phyloP scores from a whole-genome alignment of 64 coral and sea anemone genomes.

The Stichodactyla mertensii region DNA sequence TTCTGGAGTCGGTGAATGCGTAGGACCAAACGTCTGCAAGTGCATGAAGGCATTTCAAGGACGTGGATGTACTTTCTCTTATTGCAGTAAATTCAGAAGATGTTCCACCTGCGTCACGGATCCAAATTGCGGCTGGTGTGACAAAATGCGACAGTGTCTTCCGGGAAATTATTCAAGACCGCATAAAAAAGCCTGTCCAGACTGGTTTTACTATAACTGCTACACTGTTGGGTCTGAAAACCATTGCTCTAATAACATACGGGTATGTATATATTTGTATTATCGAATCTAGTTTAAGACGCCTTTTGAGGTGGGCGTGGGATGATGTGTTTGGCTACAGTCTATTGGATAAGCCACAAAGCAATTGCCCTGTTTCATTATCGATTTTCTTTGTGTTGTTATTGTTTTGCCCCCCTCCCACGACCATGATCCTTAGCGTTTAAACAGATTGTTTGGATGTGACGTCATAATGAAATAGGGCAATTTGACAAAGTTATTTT shows the following conservation, averaged over 20 bases:
- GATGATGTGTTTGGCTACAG: no score
- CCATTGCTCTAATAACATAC: constrained; percentile 51
- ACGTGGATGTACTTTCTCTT: constrained; percentile 56
- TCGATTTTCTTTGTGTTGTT: no score
- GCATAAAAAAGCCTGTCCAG: constrained; percentile 32
- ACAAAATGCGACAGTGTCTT: constrained; percentile 41
- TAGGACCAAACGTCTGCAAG: constrained; percentile 67
- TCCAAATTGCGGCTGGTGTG: constrained; percentile 63
- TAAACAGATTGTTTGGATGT: no score
- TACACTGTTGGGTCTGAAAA: constrained; percentile 51
- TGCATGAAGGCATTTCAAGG: constrained; percentile 49
- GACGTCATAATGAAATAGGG: no score
- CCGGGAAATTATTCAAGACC: constrained; percentile 29
- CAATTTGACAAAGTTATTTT: no score
- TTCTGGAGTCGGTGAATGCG: constrained; percentile 51
- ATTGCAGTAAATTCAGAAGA: constrained; percentile 32
- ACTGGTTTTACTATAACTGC: constrained; percentile 71
- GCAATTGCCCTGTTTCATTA: no score
- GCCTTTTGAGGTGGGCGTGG: no score
- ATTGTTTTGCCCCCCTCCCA: no score
- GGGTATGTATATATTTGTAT: constrained; percentile 8
- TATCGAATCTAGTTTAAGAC: background rate
- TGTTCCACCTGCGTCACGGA: constrained; percentile 45
- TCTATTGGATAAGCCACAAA: no score
- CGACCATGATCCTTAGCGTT: no score